phyloP scores from a whole-genome alignment of 2,797 vertebrate genomes.

The Poecilia picta region DNA sequence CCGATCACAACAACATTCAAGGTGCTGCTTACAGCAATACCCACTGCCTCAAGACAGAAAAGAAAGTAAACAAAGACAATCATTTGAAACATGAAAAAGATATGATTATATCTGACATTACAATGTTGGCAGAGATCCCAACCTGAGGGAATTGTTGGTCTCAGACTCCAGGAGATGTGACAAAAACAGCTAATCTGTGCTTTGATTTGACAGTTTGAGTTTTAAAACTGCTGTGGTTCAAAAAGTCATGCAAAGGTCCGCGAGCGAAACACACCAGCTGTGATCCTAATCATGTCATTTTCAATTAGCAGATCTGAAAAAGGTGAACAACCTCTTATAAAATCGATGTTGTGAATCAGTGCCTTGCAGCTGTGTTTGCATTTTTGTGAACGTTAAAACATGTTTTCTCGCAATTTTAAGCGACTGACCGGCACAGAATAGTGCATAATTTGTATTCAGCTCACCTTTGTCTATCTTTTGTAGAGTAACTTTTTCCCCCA shows the following conservation, averaged over 20 bases:
- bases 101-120: not conserved
- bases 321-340: not conserved
- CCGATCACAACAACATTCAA: not conserved
- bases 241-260: not conserved
- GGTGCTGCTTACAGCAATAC: not conserved
- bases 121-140: not conserved
- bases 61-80: not conserved
- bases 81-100: not conserved
- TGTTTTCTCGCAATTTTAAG: not conserved
- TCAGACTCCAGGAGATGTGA: not conserved
- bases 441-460: not conserved
- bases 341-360: not conserved
- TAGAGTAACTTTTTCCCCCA: not conserved
- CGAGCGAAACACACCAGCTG: not conserved
- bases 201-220: not conserved
- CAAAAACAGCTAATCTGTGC: not conserved
- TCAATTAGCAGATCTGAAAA: not conserved
- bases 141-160: not conserved
- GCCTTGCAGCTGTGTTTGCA: not conserved
- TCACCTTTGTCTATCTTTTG: not conserved
- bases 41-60: not conserved
- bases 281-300: not conserved
- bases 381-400: not conserved
- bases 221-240: not conserved
- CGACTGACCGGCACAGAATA: not conserved